phyloP scores from a whole-genome alignment of 2,113 vertebrate genomes.

The Chaenogobius annularis region DNA sequence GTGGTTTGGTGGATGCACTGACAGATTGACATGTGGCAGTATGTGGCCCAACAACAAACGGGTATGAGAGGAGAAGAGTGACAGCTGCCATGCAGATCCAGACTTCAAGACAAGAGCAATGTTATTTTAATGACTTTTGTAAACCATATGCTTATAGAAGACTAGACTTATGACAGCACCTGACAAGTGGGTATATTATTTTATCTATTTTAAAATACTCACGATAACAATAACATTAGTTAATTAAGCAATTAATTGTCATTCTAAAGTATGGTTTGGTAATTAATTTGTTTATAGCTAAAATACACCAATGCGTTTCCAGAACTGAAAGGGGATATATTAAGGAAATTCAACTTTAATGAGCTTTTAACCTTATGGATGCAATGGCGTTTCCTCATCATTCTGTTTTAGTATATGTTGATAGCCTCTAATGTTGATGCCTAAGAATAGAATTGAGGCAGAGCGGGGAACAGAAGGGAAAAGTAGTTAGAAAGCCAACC shows the following conservation, averaged over 20 bases:
- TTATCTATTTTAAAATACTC: background rate
- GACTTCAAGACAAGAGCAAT: background rate
- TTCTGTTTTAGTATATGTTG: background rate
- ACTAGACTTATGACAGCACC: background rate
- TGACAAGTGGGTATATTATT: background rate
- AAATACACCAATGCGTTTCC: background rate
- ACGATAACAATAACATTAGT: background rate
- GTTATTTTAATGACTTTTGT: background rate
- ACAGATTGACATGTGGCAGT: conserved; percentile 18
- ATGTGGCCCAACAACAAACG: conserved; percentile 14
- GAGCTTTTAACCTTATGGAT: no score
- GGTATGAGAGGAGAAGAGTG: conserved; percentile 17
- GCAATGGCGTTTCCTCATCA: no score
- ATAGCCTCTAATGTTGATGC: background rate
- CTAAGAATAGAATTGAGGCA: conserved; percentile 26
- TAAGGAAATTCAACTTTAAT: no score
- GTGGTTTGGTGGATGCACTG: conserved; percentile 35
- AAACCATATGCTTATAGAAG: background rate
- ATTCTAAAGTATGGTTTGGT: background rate
- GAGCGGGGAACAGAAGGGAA: conserved; percentile 33
- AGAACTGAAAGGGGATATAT: no score
- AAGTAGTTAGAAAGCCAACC: conserved; percentile 32
- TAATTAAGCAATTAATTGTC: background rate
- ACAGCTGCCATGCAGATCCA: conserved; percentile 31
- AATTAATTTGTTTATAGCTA: background rate